Conservation (phyloP, 2,113 vertebrate species). For the Esox niger region DNA sequence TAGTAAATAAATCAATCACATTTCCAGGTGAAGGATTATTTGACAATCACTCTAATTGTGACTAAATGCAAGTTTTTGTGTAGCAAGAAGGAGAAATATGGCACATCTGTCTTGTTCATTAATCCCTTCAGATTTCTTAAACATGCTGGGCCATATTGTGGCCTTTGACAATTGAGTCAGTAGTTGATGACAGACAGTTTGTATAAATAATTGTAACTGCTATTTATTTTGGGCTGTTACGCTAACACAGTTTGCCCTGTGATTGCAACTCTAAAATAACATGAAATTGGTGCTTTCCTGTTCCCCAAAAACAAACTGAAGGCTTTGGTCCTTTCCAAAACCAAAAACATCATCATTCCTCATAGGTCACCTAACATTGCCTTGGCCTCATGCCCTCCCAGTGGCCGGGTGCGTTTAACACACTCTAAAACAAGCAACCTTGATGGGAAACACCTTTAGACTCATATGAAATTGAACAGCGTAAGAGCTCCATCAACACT, state of each 20-base stretch:
- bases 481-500: neutral
- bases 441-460: constrained; percentile 25
- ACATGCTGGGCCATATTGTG: constrained; percentile 7
- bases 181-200: constrained; percentile 9
- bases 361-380: constrained; percentile 37
- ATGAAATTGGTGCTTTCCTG: constrained; percentile 43
- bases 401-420: constrained; percentile 11
- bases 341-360: constrained; percentile 34
- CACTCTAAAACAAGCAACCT: constrained; percentile 21
- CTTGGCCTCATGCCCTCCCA: constrained; percentile 9
- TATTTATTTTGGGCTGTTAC: constrained; percentile 39
- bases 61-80: constrained; percentile 29
- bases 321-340: constrained; percentile 28
- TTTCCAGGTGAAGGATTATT: constrained; percentile 27
- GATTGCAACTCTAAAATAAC: constrained; percentile 33
- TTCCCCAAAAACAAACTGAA: constrained; percentile 22
- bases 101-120: neutral
- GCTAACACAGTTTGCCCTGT: constrained; percentile 25
- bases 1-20: neutral
- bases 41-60: constrained; percentile 23
- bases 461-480: constrained; percentile 7
- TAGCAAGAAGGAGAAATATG: constrained; percentile 18
- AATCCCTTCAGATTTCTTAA: neutral
- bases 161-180: constrained; percentile 10
- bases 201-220: constrained; percentile 24